Conservation (phyloP, 2,888 invertebrate species). For the Pseudococcus viburni region DNA sequence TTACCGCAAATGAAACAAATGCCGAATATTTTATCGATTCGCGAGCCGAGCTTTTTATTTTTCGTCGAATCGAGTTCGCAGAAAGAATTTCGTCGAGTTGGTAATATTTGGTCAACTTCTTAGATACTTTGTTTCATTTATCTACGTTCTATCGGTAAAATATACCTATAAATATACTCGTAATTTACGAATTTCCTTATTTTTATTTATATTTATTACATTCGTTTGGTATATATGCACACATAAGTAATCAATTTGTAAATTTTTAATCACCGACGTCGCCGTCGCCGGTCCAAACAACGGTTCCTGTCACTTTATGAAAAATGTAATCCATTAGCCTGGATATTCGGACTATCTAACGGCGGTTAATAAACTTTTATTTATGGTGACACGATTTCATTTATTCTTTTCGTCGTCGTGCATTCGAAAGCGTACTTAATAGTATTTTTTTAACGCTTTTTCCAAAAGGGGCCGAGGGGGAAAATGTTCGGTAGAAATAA, state of each 20-base stretch:
- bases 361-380: slow-evolving; percentile 38
- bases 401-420: slow-evolving; percentile 13
- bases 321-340: slow-evolving; percentile 52
- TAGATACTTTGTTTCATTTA: neutral
- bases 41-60: neutral
- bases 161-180: neutral
- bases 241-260: neutral
- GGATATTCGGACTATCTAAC: slow-evolving; percentile 42
- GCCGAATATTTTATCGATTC: slow-evolving; percentile 35
- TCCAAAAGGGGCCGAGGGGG: neutral
- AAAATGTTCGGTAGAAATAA: neutral
- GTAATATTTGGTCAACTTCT: neutral
- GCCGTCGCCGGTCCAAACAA: slow-evolving; percentile 18
- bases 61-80: neutral
- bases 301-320: slow-evolving; percentile 43
- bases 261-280: slow-evolving; percentile 26
- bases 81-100: neutral
- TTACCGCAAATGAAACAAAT: slow-evolving; percentile 47
- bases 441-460: slow-evolving; percentile 9
- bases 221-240: neutral
- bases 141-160: neutral
- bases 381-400: slow-evolving; percentile 34
- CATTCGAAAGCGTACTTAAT: slow-evolving; percentile 25
- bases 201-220: neutral
- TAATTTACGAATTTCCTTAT: neutral